Evolutionary conservation across 2,888 invertebrate genomes (phyloP), one percentile per base, ranked within the genome.

Genomic region (Uropetala carovei): DNA sequence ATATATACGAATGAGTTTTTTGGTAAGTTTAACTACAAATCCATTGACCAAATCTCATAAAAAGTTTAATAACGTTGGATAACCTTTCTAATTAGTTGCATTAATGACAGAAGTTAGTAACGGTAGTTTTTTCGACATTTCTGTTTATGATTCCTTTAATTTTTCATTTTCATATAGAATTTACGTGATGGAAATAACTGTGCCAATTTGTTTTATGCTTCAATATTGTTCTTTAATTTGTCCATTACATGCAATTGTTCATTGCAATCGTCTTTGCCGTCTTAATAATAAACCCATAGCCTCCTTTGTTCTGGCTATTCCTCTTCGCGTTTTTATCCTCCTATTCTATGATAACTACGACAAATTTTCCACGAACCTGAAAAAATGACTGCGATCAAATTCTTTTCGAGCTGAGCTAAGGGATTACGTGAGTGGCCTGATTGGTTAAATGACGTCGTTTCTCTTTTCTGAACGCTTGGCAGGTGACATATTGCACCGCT

Each of bases 391-490:
- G 14, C 75, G 8, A 75, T 75, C 75, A 75, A 75, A 75, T 27
- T 22, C 75, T 75, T 75, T 75, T 27, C 22, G 75, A 75, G 27
- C 27, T 22, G 56, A 57, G 22, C 22, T 22, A n/a, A n/a, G 7
- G 57, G 85, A 57, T 85, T 22, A 85, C 58, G 85, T 85, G 84
- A 11, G 84, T 58, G 13, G 84, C 8, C n/a, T 85, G 85, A 85
- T 85, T 85, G 85, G 85, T 56, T 58, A 58, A 85, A 85, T 85
- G 58, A 22, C 58, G 58, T 22, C 58, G 57, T 57, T 57, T 85
- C n/a, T 85, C 85, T 57, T 75, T 75, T 85, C 22, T 22, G 18
- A 85, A 58, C 57, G n/a, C 10, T 56, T 57, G 22, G 16, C 57
- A 22, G 57, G 58, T 57, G 84, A 57, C 18, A 85, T 85, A 22